Evolutionary conservation across 1,140 invertebrate genomes (phyloP).

Genomic region (Fopius arisanus): DNA sequence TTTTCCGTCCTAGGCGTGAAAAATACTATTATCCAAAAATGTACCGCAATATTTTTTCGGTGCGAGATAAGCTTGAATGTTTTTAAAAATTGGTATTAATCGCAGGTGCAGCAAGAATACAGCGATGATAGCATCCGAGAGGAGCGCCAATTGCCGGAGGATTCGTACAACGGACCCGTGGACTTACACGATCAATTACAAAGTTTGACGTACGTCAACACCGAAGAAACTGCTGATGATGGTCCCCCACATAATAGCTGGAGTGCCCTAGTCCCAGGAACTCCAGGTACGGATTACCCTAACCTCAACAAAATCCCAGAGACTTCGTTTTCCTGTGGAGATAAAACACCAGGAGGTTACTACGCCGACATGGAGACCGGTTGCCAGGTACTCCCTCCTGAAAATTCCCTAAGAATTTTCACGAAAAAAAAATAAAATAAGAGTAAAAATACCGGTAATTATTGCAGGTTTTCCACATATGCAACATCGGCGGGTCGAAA

Average conservation of each 20-base stretch:
- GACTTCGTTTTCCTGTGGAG: constrained; percentile 72
- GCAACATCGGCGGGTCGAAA: constrained; percentile 64
- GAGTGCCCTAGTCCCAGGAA: constrained; percentile 72
- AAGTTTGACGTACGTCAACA: constrained; percentile 11
- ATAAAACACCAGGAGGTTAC: constrained; percentile 81
- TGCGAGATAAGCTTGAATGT: too few relatives aligned
- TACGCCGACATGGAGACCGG: constrained; percentile 84
- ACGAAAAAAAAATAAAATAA: too few relatives aligned
- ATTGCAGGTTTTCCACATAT: constrained; percentile 68
- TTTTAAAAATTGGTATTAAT: too few relatives aligned
- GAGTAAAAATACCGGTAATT: not conserved
- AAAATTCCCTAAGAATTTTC: not conserved
- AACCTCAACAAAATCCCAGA: constrained; percentile 68
- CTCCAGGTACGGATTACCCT: constrained; percentile 70
- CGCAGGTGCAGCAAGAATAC: not conserved
- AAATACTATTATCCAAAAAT: too few relatives aligned
- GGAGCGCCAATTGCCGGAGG: not conserved
- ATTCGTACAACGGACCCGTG: not conserved
- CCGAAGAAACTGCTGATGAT: not conserved
- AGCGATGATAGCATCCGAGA: not conserved
- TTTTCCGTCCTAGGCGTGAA: too few relatives aligned
- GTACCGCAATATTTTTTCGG: too few relatives aligned
- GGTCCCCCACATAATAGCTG: constrained; percentile 28
- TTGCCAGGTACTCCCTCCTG: constrained; percentile 82
- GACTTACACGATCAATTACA: not conserved